Percentiles rank a stretch among this genome's conserved stretches.
These are phyloP conservation scores for Aselliscus stoliczkanus DNA, from an alignment of 2,797 vertebrate genomes.

Conservation along the genomic window DNA sequence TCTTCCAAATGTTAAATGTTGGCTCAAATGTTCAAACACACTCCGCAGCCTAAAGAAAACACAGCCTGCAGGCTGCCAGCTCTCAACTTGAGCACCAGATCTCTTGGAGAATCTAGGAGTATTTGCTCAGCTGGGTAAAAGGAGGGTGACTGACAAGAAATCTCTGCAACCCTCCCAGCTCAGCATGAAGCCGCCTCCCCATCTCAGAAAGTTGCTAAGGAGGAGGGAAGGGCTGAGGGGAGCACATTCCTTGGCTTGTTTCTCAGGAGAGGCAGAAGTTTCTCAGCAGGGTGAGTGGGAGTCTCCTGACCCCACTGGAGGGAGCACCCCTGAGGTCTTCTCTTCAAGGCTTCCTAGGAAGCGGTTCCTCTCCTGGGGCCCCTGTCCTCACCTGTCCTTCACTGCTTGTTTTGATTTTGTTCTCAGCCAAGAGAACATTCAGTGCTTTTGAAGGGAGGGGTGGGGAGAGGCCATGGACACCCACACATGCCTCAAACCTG, in stretches of 20 bases:
- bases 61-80: not conserved
- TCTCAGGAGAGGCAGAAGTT: not conserved
- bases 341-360: not conserved
- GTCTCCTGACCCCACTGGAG: not conserved
- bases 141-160: accelerated
- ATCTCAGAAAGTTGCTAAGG: not conserved
- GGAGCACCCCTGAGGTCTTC: not conserved
- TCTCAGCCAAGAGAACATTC: slow-evolving; percentile 37
- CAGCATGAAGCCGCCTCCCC: not conserved
- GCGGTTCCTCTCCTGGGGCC: not conserved
- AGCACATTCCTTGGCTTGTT: not conserved
- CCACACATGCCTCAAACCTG: not conserved
- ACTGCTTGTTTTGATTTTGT: not conserved
- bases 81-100: not conserved
- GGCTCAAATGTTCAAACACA: not conserved
- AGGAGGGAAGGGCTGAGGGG: not conserved
- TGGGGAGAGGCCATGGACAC: not conserved
- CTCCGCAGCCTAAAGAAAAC: not conserved
- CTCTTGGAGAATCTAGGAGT: not conserved
- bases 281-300: not conserved
- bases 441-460: not conserved
- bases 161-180: not conserved
- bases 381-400: not conserved
- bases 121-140: not conserved
- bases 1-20: not conserved